Base-by-base conservation (phyloP, 2,888 invertebrate genomes). In the Galerucella calmariensis region DNA sequence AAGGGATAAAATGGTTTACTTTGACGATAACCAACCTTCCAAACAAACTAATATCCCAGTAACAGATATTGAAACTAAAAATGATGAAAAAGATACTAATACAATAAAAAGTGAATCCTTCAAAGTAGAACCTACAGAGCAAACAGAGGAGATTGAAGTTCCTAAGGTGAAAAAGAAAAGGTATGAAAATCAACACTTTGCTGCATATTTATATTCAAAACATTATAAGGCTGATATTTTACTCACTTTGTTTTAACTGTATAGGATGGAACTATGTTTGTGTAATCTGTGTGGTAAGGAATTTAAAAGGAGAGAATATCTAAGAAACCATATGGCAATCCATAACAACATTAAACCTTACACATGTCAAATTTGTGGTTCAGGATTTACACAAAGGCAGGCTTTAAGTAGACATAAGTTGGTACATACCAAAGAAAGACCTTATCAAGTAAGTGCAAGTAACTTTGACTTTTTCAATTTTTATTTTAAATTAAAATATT, bases 311-410 rank as follows among this genome's bases (percentile, higher is more conserved):
- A 67, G 72, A 20, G 78, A 75, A 8, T 78, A 78, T 58, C 61
- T 78, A 11, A 77, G 74, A 62, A 78, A 78, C n/a, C 78, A 78
- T 66, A 78, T 78, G 78, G 78, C 78, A 3, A 78, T 74, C 53
- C 78, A 78, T 62, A 74, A 75, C 20, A 74, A 73, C 53, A 69
- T 78, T 11, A 78, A 78, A 71, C 78, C 78, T 0, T 78, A 68
- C 41, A 68, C 61, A 41, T 78, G 78, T 59, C 71, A 66, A 16
- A 73, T 77, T 61, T 78, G 78, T 53, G 77, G 78, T 0, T 71
- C 75, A 44, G 76, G 77, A 11, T 78, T 78, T 51, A 78, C 78
- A 0, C 78, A 78, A 48, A 66, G 78, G 27, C 78, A 78, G 20
- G 74, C 75, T 4, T 67, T 78, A 27, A 77, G 73, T 14, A 70